Conservation (phyloP, 1,140 invertebrate species). For the Spodoptera frugiperda region DNA sequence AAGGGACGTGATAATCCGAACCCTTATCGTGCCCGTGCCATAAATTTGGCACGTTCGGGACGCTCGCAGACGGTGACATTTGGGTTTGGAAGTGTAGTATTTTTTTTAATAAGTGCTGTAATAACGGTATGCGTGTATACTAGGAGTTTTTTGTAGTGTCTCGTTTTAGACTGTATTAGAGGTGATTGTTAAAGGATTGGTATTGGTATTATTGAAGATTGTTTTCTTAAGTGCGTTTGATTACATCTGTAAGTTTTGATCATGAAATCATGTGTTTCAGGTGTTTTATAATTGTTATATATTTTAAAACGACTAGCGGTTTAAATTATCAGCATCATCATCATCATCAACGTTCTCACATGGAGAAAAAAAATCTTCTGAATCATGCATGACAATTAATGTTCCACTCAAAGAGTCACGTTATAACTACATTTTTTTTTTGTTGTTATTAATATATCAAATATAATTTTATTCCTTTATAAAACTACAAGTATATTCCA, state of each 20-base stretch:
- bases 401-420: too few relatives aligned
- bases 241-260: too few relatives aligned
- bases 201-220: too few relatives aligned
- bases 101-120: constrained; percentile 29
- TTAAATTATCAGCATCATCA: too few relatives aligned
- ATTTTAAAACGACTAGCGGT: too few relatives aligned
- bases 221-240: neutral
- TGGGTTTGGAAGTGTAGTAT: constrained; percentile 9
- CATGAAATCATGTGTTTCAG: too few relatives aligned
- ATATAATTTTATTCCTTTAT: neutral
- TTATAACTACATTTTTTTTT: too few relatives aligned
- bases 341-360: too few relatives aligned
- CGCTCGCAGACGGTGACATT: constrained; percentile 11
- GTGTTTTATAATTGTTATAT: too few relatives aligned
- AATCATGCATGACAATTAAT: too few relatives aligned
- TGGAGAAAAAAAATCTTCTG: too few relatives aligned
- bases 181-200: neutral
- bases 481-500: neutral
- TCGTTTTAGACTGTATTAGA: neutral
- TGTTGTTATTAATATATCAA: neutral
- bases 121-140: neutral
- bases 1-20: constrained; percentile 29
- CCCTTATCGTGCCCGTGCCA: constrained; percentile 16
- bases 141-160: neutral
- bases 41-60: constrained; percentile 27